Evolutionary conservation across 2,113 vertebrate species (phyloP).

Genomic region (Entelurus aequoreus): DNA sequence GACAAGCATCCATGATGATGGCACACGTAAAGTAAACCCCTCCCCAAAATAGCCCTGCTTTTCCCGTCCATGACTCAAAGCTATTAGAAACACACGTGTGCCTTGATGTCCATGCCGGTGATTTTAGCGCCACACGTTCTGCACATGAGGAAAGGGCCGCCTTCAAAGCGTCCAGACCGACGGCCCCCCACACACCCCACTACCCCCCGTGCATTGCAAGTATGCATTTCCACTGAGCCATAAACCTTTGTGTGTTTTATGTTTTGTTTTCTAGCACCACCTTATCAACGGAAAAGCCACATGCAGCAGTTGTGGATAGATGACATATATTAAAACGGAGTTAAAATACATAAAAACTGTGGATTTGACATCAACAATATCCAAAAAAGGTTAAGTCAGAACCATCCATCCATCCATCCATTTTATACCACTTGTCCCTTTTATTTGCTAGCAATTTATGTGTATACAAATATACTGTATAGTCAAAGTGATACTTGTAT

Average conservation of each 20-base stretch:
- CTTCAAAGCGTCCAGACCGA: slow-evolving; percentile 5
- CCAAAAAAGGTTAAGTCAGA: no score
- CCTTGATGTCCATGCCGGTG: slow-evolving; percentile 13
- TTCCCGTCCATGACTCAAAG: not conserved
- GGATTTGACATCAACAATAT: no score
- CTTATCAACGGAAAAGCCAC: not conserved
- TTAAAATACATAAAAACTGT: no score
- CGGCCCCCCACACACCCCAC: not conserved
- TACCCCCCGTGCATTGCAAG: slow-evolving; percentile 39
- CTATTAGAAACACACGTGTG: not conserved
- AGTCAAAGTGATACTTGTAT: no score
- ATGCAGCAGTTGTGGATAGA: not conserved
- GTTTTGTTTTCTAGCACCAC: not conserved
- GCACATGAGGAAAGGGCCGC: slow-evolving; percentile 13
- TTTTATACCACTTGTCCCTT: no score
- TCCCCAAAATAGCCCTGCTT: not conserved
- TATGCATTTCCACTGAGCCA: slow-evolving; percentile 20
- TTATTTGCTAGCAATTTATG: no score
- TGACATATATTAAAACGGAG: no score
- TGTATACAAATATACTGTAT: no score
- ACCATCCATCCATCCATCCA: no score
- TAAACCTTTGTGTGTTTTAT: not conserved
- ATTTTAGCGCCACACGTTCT: slow-evolving; percentile 25
- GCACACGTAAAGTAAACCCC: no score
- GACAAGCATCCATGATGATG: no score